phyloP scores from a whole-genome alignment of 2,113 vertebrate species.

The Plestiodon gilberti region DNA sequence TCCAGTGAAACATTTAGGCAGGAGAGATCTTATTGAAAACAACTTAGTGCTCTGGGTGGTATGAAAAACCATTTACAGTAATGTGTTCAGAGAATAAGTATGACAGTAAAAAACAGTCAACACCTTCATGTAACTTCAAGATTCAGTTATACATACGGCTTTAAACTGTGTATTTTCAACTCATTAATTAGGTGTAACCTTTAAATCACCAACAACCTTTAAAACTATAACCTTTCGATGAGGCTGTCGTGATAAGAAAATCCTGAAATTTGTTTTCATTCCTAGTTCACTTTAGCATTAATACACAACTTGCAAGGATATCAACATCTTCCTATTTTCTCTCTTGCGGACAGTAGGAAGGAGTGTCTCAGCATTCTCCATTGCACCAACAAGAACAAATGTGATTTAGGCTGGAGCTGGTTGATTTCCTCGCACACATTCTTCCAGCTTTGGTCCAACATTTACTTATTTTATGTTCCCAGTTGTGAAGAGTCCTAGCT shows the following conservation, averaged over 20 bases:
- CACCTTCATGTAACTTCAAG: background rate
- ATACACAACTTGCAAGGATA: background rate
- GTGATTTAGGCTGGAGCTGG: background rate
- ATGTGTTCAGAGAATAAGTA: background rate
- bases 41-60: background rate
- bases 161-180: too few species aligned
- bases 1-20: background rate
- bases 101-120: background rate
- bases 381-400: background rate
- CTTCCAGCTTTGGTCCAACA: background rate
- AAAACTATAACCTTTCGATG: background rate
- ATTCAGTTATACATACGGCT: background rate
- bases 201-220: background rate
- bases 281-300: background rate
- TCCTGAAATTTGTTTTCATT: background rate
- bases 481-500: background rate
- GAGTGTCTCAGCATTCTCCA: background rate
- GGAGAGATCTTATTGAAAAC: background rate
- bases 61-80: too few species aligned
- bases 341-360: background rate
- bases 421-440: background rate
- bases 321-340: background rate
- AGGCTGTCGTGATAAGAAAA: background rate
- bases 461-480: background rate
- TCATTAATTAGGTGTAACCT: background rate